These are phyloP conservation scores for Papilio machaon DNA, from an alignment of 1,140 invertebrate genomes.

Conservation along the genomic window DNA sequence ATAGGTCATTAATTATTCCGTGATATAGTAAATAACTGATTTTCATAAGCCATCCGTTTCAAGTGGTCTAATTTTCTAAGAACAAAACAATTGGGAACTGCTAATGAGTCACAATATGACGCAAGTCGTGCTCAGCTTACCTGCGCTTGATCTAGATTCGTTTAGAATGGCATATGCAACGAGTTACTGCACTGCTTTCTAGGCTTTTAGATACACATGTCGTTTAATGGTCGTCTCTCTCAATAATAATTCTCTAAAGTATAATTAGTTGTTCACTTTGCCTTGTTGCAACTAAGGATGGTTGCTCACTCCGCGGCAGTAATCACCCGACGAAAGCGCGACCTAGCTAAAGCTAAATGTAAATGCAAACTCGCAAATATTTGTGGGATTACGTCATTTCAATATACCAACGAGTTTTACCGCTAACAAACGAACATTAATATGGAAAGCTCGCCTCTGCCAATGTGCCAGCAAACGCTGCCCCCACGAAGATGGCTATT, in stretches of 20 bases:
- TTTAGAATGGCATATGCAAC: conserved; percentile 26
- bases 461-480: conserved; percentile 76
- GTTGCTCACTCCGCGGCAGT: background rate
- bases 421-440: conserved; percentile 82
- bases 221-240: conserved; percentile 12
- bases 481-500: conserved; percentile 80
- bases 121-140: conserved; percentile 51
- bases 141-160: conserved; percentile 51
- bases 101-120: conserved; percentile 67
- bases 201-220: conserved; percentile 17
- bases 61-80: conserved; percentile 65
- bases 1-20: conserved; percentile 69
- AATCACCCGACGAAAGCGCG: conserved; percentile 40
- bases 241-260: too few species aligned
- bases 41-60: conserved; percentile 59
- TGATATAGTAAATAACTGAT: conserved; percentile 59
- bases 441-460: conserved; percentile 75
- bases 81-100: conserved; percentile 75
- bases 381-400: conserved; percentile 66
- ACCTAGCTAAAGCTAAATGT: conserved; percentile 46
- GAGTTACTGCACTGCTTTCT: background rate
- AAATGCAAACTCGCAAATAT: conserved; percentile 64
- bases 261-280: background rate
- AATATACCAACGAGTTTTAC: conserved; percentile 73
- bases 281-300: background rate